A percentile compares a stretch with the other conserved stretches of the same genome.
Evolutionary conservation across 2,888 invertebrate genomes (phyloP).

Genomic region (Nesidiocoris tenuis): DNA sequence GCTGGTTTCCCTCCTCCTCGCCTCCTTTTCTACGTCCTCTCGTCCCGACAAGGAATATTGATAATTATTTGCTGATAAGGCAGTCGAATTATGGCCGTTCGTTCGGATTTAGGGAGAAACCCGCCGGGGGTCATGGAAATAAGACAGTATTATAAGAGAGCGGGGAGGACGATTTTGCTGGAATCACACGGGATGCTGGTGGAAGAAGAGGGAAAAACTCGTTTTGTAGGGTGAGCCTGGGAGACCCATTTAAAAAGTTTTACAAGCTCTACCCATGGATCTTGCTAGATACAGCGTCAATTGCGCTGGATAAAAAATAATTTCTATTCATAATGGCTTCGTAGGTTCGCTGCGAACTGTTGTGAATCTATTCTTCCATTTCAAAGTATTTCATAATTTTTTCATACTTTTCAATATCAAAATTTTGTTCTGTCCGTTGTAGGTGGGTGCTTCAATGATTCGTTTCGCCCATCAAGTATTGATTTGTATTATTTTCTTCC

Average conservation of each 20-base stretch:
- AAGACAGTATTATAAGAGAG: slow-evolving; percentile 32
- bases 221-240: slow-evolving; percentile 12
- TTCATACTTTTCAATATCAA: too few species aligned
- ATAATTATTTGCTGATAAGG: slow-evolving; percentile 43
- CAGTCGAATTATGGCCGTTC: slow-evolving; percentile 39
- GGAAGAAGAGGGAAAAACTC: background rate
- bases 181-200: background rate
- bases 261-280: slow-evolving; percentile 25
- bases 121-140: slow-evolving; percentile 27
- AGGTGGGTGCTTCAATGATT: too few species aligned
- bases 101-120: background rate
- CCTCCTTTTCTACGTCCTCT: background rate
- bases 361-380: too few species aligned
- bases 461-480: too few species aligned
- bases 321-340: too few species aligned
- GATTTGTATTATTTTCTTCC: too few species aligned
- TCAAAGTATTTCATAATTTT: too few species aligned
- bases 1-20: slow-evolving; percentile 8
- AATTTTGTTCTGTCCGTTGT: too few species aligned
- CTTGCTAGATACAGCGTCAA: background rate
- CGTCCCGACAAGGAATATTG: slow-evolving; percentile 34
- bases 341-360: too few species aligned
- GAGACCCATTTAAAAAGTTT: slow-evolving; percentile 41
- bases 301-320: background rate
- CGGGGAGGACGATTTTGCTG: background rate